A percentile compares a stretch with the other conserved stretches of the same genome.
Conservation (phyloP, 2,888 invertebrate genomes). For the Drosophila fulvimacula region DNA sequence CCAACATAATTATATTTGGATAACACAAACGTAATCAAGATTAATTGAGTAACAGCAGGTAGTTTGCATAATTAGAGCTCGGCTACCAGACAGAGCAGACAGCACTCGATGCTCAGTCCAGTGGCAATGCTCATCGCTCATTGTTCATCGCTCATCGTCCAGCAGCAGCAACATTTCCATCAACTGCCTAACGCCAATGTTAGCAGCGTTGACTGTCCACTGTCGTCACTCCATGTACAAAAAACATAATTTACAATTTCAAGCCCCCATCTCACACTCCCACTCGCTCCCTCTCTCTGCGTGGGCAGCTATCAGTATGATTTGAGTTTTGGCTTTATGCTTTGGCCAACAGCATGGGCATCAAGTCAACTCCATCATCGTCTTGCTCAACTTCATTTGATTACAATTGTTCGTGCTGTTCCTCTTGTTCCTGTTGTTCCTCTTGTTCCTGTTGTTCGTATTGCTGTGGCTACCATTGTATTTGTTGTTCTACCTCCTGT, state of each 20-base stretch:
- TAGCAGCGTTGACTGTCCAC: slow-evolving; percentile 27
- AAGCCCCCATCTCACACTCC: slow-evolving; percentile 11
- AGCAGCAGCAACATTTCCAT: slow-evolving; percentile 6
- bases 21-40: slow-evolving; percentile 81
- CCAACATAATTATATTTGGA: slow-evolving; percentile 81
- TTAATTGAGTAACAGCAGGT: slow-evolving; percentile 81
- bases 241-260: slow-evolving; percentile 76
- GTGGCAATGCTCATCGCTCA: slow-evolving; percentile 1
- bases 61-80: slow-evolving; percentile 77
- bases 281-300: slow-evolving; percentile 1
- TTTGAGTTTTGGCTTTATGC: slow-evolving; percentile 15
- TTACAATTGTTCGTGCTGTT: slow-evolving; percentile 27
- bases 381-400: slow-evolving; percentile 42
- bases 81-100: slow-evolving; percentile 33
- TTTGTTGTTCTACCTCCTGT: slow-evolving; percentile 5
- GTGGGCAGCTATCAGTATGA: slow-evolving; percentile 8
- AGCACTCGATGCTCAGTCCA: slow-evolving; percentile 11
- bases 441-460: background rate
- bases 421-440: slow-evolving; percentile 1
- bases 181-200: slow-evolving; percentile 20
- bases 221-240: slow-evolving; percentile 40
- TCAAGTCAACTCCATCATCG: slow-evolving; percentile 5
- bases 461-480: slow-evolving; percentile 1
- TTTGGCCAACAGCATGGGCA: background rate
- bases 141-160: slow-evolving; percentile 3